Evolutionary conservation across 2,797 vertebrate genomes (phyloP), one percentile per base, ranked within the genome.

Genomic region (Pseudocheirus occidentalis): DNA sequence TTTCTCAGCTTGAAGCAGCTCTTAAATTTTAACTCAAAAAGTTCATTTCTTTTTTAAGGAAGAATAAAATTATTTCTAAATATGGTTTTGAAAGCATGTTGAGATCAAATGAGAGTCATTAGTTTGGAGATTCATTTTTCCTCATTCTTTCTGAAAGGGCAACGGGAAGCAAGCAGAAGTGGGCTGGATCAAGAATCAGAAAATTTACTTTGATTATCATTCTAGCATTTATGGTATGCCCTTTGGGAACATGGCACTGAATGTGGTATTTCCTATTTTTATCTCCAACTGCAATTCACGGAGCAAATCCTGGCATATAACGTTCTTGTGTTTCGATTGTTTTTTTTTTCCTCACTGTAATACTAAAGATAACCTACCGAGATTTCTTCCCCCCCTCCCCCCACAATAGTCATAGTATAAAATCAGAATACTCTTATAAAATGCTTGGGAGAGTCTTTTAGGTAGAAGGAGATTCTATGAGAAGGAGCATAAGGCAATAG

Each of bases 361-460:
- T 18, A 81, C 40, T 54, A 55, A 95, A 95, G 55, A 91, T 87
- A 94, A 57, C 40, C 62, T 34, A 40, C 40, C 62, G 34, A 40
- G 52, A 27, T 90, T 92, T 95, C 90, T 54, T 24, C 40, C 31
- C 0, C 11, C 54, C 55, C 55, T n/a, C 0, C 11, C 54, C 55
- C 55, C 55, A 55, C 0, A 3, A 5, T 46, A 57, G 55, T 9
- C 56, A 54, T 52, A 54, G 34, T 94, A 93, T 66, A 93, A 91
- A 96, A 0, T 62, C 73, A 96, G 94, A 93, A 95, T 94, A 94
- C 81, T 81, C 87, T 62, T 58, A 54, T 92, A 95, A 55, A 40
- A 18, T 46, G 89, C 50, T 58, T 95, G 55, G 90, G 90, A 91
- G 95, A 46, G 14, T 59, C 91, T 90, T 40, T 92, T 56, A 92